Conservation (phyloP, 2,888 invertebrate genomes). For the Ommatoiulus sabulosus region DNA sequence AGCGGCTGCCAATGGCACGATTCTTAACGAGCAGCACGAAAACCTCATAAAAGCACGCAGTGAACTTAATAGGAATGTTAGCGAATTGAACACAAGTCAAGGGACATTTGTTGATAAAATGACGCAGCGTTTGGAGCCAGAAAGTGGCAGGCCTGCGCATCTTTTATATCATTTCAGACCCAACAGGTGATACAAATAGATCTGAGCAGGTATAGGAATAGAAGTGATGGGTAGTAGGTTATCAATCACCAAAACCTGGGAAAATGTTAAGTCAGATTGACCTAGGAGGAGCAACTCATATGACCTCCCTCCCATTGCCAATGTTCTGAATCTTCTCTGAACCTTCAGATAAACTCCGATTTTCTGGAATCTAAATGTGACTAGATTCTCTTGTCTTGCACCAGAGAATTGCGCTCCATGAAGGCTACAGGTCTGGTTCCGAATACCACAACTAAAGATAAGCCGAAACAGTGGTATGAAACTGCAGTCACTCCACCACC, state of each 20-base stretch:
- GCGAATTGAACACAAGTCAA: background rate
- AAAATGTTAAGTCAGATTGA: too few species aligned
- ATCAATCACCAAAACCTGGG: too few species aligned
- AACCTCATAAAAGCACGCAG: too few species aligned
- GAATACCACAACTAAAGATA: background rate
- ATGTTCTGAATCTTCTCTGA: too few species aligned
- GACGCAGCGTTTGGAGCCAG: background rate
- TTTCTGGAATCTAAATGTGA: background rate
- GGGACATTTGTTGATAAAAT: background rate
- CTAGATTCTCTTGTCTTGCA: background rate
- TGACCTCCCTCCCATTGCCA: too few species aligned
- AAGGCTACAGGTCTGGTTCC: background rate
- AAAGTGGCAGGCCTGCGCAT: background rate
- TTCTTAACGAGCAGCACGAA: too few species aligned
- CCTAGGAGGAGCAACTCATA: background rate
- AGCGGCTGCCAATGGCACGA: too few species aligned
- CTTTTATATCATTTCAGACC: background rate
- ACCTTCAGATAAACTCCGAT: too few species aligned
- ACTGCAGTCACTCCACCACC: conserved; percentile 54
- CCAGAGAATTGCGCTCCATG: background rate
- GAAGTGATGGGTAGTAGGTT: too few species aligned
- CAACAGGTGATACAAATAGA: background rate
- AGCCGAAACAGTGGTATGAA: conserved; percentile 31
- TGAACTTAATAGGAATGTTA: background rate
- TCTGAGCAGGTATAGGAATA: too few species aligned